These are phyloP conservation scores for Lepidocyrtinus sp. DNA, from an alignment of 2,888 invertebrate genomes.

Conservation along the genomic window DNA sequence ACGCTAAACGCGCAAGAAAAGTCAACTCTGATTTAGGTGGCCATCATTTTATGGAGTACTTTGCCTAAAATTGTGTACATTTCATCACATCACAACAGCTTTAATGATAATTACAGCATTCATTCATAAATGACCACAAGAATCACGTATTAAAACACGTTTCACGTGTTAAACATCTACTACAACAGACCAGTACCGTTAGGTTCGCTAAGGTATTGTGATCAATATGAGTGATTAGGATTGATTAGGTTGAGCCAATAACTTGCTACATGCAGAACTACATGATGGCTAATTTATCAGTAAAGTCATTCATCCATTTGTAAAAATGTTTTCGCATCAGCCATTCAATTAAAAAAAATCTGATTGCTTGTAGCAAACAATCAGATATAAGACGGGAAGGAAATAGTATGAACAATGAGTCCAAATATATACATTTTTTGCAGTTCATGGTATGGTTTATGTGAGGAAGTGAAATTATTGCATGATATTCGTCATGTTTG, in stretches of 20 bases:
- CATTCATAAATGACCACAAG: constrained; percentile 23
- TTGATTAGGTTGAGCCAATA: constrained; percentile 43
- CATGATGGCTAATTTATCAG: not conserved
- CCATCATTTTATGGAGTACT: too few relatives aligned
- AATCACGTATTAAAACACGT: not conserved
- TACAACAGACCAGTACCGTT: not conserved
- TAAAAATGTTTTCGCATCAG: not conserved
- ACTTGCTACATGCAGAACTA: constrained; percentile 32
- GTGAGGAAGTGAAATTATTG: constrained; percentile 42
- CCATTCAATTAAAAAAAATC: constrained; percentile 13
- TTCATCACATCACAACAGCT: constrained; percentile 9
- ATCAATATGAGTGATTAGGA: constrained; percentile 55
- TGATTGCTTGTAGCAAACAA: constrained; percentile 7
- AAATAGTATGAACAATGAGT: constrained; percentile 28
- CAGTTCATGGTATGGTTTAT: constrained; percentile 7
- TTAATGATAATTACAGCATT: not conserved
- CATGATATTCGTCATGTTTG: constrained; percentile 17
- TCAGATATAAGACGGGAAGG: constrained; percentile 40
- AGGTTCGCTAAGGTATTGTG: constrained; percentile 27
- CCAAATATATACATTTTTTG: not conserved
- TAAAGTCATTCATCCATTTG: not conserved
- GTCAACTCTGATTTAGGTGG: not conserved
- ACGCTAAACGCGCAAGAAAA: not conserved
- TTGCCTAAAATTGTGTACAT: not conserved
- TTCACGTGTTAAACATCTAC: not conserved